Base-by-base conservation (phyloP, 2,797 vertebrate species). In the Pangasius macronema region DNA sequence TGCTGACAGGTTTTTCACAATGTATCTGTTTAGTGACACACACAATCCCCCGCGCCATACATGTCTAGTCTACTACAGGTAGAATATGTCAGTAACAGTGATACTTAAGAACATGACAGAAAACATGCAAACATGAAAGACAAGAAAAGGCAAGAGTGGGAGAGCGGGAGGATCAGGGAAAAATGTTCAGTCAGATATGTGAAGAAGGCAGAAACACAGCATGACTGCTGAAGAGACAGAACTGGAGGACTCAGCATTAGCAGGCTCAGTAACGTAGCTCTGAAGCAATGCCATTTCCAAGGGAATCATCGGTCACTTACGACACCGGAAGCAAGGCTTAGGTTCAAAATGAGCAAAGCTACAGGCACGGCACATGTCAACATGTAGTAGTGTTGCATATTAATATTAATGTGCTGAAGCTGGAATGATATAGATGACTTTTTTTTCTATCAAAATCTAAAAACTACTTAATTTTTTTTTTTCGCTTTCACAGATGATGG, bases 281-380 rank as follows among this genome's bases (percentile, higher is more conserved):
- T 63, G 13, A 86, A 63, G 11, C 75, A 59, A 42, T 86, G 61
- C 49, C 82, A 63, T 82, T 84, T 85, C 85, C 77, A 81, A 85
- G 86, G 85, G 61, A 80, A 49, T 22, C 57, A 83, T 36, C 68
- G 79, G 80, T 81, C 86, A 89, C 87, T 86, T 89, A 79, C 61
- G 14, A 59, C 82, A 61, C 73, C 22, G 55, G n/a, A 87, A 51
- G 39, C 76, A 55, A 39, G 55, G 68, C 83, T 63, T 51, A 65
- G 59, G 2, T 49, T n/a, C 39, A 42, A 27, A 33, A 20, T 22
- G 16, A 65, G 16, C 57, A 33, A 46, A 49, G 49, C 7, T 59
- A 81, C 13, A 59, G 53, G 33, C 77, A 81, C n/a, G 22, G 33
- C 10, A 0, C 11, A 13, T 36, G 30, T 57, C 36, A 65, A 83